phyloP scores from a whole-genome alignment of 2,888 invertebrate genomes.

The Tipula vernalis region DNA sequence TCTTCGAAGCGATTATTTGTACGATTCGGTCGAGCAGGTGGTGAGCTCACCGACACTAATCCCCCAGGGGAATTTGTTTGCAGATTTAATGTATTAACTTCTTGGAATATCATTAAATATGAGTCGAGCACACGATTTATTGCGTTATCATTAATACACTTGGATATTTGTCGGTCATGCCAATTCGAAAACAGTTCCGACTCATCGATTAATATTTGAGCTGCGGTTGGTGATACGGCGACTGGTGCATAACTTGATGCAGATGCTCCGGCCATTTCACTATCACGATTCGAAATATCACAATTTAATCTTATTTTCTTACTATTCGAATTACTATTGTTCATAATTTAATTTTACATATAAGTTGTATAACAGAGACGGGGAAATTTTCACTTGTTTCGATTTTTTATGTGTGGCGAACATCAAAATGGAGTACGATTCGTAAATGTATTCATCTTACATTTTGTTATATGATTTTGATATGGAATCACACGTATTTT shows the following conservation, averaged over 20 bases:
- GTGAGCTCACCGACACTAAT: not conserved
- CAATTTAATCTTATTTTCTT: not conserved
- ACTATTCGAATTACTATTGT: not conserved
- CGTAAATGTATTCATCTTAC: not conserved
- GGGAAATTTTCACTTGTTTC: not conserved
- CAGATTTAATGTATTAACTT: not conserved
- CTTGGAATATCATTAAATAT: slow-evolving; percentile 11
- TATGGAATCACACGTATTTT: not conserved
- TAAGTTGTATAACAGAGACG: not conserved
- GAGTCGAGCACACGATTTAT: slow-evolving; percentile 16
- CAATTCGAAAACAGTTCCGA: slow-evolving; percentile 10
- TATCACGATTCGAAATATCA: not conserved
- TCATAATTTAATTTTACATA: not conserved
- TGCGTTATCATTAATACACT: slow-evolving; percentile 16
- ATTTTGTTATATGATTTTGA: not conserved
- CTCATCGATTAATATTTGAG: not conserved
- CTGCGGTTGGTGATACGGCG: not conserved
- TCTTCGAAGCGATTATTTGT: slow-evolving; percentile 13
- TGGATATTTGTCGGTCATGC: slow-evolving; percentile 16
- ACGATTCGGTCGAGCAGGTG: not conserved
- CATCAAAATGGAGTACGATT: not conserved
- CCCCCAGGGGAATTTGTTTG: not conserved
- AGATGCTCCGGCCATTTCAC: not conserved
- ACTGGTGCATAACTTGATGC: not conserved
- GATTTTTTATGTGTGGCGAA: not conserved